phyloP scores from a whole-genome alignment of 2,888 invertebrate species.

The Chaetogeoica ovagalla region DNA sequence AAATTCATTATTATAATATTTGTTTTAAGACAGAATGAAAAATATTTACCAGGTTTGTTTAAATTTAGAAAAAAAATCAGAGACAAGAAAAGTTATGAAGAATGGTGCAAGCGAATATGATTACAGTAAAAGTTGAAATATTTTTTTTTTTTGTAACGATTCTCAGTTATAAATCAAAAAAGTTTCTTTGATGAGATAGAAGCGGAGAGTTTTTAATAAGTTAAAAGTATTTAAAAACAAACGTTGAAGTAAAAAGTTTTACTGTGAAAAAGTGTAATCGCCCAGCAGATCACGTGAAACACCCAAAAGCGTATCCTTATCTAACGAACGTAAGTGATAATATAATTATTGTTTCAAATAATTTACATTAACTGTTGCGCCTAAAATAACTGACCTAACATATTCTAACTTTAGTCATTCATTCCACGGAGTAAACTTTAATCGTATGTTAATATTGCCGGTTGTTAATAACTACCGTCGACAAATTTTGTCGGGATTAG shows the following conservation, averaged over 20 bases:
- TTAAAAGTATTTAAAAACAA: background rate
- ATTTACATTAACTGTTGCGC: no score
- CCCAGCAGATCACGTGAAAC: background rate
- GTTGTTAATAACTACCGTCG: no score
- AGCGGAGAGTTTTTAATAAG: background rate
- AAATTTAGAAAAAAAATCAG: background rate
- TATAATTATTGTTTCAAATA: no score
- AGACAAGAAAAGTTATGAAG: background rate
- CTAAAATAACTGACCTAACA: no score
- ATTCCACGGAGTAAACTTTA: no score
- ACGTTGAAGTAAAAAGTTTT: background rate
- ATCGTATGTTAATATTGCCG: no score
- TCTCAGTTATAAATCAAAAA: slow-evolving; percentile 15
- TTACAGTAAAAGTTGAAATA: background rate
- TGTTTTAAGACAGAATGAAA: slow-evolving; percentile 1
- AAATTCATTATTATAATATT: background rate
- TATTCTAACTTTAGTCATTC: no score
- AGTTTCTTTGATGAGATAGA: background rate
- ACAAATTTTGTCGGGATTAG: no score
- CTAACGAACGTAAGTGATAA: no score
- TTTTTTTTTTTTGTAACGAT: background rate
- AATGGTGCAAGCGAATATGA: background rate
- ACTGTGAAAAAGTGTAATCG: background rate
- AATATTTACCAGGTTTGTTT: background rate
- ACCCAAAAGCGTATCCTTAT: background rate